Conservation (phyloP, 2,113 vertebrate genomes). For the Heterocephalus glaber region DNA sequence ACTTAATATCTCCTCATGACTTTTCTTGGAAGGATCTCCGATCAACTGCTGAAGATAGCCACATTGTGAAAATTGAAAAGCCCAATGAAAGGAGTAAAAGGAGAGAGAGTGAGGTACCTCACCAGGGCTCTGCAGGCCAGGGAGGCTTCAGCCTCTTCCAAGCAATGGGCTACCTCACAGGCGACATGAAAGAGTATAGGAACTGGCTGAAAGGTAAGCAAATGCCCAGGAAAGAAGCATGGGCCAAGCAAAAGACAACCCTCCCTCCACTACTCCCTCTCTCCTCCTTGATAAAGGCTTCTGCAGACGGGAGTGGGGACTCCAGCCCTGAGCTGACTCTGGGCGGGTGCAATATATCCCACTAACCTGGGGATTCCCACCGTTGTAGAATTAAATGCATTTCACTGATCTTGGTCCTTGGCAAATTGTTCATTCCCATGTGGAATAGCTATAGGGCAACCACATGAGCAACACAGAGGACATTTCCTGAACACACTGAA, state of each 20-base stretch:
- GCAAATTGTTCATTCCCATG: background rate
- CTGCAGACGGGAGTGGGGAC: background rate
- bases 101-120: background rate
- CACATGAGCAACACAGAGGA: background rate
- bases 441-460: background rate
- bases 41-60: constrained; percentile 64
- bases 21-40: constrained; percentile 72
- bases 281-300: background rate
- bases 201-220: constrained; percentile 79
- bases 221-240: background rate
- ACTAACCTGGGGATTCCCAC: background rate
- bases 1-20: background rate
- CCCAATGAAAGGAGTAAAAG: constrained; percentile 49
- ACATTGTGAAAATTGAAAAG: constrained; percentile 78
- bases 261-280: background rate
- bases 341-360: background rate
- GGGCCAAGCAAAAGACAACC: background rate
- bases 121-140: background rate
- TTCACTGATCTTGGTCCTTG: background rate
- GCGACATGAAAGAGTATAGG: constrained; percentile 78
- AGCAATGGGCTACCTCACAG: constrained; percentile 74
- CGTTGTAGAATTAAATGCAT: background rate
- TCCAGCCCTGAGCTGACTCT: background rate
- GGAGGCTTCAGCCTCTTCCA: constrained; percentile 54
- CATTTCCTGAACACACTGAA: background rate